Conservation (phyloP, 35 echinoderm and acorn worm genomes). For the Heliocidaris tuberculata region DNA sequence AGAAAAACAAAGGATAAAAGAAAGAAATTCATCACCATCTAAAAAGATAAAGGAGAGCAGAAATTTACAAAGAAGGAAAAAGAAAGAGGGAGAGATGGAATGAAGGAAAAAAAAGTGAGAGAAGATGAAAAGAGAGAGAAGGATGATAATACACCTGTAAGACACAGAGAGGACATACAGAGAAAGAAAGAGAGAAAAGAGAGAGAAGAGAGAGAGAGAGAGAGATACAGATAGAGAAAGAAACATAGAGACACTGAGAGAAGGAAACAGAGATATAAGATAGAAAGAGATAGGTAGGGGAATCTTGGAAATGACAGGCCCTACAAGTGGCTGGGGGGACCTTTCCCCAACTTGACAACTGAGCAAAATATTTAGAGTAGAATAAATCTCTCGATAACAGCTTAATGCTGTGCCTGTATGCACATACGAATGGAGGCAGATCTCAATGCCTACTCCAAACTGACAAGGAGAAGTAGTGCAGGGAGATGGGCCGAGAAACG, state of each 20-base stretch:
- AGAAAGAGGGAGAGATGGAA: neutral
- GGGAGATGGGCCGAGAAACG: slow-evolving; percentile 21
- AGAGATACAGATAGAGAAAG: neutral
- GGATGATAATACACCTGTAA: neutral
- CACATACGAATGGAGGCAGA: slow-evolving; percentile 46
- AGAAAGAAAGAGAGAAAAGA: neutral
- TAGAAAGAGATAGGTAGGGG: neutral
- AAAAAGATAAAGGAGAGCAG: neutral
- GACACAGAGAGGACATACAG: neutral
- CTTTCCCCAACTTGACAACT: slow-evolving; percentile 38
- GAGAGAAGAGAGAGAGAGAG: neutral
- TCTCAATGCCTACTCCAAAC: slow-evolving; percentile 7
- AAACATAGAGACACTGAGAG: neutral
- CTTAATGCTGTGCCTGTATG: slow-evolving; percentile 47
- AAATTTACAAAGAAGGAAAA: neutral
- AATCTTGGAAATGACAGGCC: slow-evolving; percentile 49
- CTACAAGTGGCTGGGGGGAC: slow-evolving; percentile 41
- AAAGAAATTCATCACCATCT: neutral
- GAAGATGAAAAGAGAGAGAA: neutral
- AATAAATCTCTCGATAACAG: slow-evolving; percentile 51
- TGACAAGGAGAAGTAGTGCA: slow-evolving; percentile 38
- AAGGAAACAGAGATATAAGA: neutral
- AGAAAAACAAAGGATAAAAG: neutral
- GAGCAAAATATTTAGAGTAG: slow-evolving; percentile 51
- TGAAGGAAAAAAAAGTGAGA: neutral